Base-by-base conservation (phyloP, 2,113 vertebrate genomes). In the Cynoglossus semilaevis region DNA sequence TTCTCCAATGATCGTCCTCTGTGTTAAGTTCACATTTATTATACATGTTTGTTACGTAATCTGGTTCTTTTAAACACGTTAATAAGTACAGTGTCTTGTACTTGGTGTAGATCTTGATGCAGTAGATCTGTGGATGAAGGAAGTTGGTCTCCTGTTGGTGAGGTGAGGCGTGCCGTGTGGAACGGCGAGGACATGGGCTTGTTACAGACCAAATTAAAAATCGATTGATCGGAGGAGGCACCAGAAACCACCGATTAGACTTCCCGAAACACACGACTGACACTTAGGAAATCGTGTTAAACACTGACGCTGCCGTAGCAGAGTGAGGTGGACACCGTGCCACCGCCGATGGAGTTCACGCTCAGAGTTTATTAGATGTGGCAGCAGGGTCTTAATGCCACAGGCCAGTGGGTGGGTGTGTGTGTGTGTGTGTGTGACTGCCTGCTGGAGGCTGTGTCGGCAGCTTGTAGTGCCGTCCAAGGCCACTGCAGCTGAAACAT, bases 351-450 rank as follows among this genome's bases (percentile, higher is more conserved):
- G 84, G 89, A 81, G 79, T 84, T 67, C 67, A 44, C 56, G 57
- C 69, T 72, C 44, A 76, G 38, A 70, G 22, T 78, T 88, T 85
- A 88, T 87, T 89, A 81, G 84, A 88, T 75, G 83, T 89, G 87
- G 80, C 88, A 88, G 83, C 56, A 60, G 79, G 83, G 80, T 83
- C 83, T 83, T 75, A 88, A 88, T 82, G 83, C 87, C 65, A 42
- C 51, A 1, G 75, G 81, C 72, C 9, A 64, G 53, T 57, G 57
- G 16, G 22, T 34, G 45, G 47, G 55, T 65, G 51, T 44, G 38
- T 63, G 69, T 60, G 46, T 69, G 54, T 42, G 62, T 53, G 53
- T 58, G 44, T 58, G 51, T 44, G 10, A 37, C 48, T 70, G 66
- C 41, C 19, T 57, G 64, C 69, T 71, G 72, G 82, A 75, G 70